These are phyloP conservation scores for Halcyon chelicuti DNA, from an alignment of 2,797 vertebrate genomes.

Conservation along the genomic window DNA sequence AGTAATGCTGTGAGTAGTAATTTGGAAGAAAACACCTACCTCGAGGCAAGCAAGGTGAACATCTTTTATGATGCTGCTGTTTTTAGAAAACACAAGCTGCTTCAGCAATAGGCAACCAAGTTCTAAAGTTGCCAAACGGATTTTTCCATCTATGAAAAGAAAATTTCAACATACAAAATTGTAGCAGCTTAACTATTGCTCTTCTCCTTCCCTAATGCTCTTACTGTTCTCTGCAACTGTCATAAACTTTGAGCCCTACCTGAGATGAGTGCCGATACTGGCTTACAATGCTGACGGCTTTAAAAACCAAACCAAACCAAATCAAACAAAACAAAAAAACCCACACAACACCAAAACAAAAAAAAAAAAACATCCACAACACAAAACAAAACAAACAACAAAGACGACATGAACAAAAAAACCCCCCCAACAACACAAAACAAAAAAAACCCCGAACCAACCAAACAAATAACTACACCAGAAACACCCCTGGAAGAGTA, in stretches of 20 bases:
- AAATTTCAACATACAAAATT: not conserved
- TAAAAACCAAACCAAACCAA: not conserved
- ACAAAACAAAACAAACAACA: no score
- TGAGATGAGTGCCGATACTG: not conserved
- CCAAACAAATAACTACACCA: no score
- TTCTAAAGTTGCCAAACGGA: conserved; percentile 93
- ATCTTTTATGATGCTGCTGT: conserved; percentile 90
- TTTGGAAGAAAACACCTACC: conserved; percentile 75
- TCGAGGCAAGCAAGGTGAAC: conserved; percentile 96
- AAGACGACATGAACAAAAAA: no score
- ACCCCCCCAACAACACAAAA: no score
- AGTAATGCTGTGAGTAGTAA: not conserved
- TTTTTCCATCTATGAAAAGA: conserved; percentile 86
- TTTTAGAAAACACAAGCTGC: conserved; percentile 89
- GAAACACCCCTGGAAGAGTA: not conserved
- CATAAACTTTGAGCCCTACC: not conserved
- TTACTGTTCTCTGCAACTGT: not conserved
- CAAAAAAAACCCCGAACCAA: no score
- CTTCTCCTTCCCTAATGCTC: not conserved
- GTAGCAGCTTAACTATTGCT: not conserved
- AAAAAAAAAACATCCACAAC: no score
- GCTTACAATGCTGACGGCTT: not conserved
- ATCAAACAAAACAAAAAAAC: no score
- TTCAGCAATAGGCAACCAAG: conserved; percentile 93
- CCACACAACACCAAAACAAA: no score